phyloP scores from a whole-genome alignment of 2,888 invertebrate species.

The Hirtodrosophila duncani region DNA sequence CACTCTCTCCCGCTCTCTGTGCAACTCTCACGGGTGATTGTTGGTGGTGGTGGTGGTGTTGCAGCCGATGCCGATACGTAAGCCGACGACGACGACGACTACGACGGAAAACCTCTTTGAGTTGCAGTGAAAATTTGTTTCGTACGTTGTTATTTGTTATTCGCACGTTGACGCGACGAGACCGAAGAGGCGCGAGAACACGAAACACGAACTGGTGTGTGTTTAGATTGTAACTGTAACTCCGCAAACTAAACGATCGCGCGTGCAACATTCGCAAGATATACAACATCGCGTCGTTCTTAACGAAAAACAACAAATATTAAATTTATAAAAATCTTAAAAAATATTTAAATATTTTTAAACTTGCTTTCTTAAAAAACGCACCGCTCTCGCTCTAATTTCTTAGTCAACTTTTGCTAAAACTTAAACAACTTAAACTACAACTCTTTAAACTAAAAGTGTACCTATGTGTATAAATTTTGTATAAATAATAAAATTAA shows the following conservation, averaged over 20 bases:
- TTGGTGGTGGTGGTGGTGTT: conserved; percentile 26
- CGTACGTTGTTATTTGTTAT: conserved; percentile 76
- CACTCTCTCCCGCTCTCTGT: conserved; percentile 13
- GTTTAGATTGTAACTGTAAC: too few relatives aligned
- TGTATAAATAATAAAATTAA: conserved; percentile 1
- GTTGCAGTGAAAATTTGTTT: conserved; percentile 72
- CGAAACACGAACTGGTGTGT: conserved; percentile 7
- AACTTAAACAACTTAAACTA: conserved; percentile 38
- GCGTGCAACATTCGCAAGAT: conserved; percentile 9
- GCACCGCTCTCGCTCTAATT: conserved; percentile 12
- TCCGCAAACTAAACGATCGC: conserved; percentile 4
- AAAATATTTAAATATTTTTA: conserved; percentile 6
- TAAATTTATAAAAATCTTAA: background rate
- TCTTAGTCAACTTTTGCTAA: conserved; percentile 6
- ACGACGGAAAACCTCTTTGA: conserved; percentile 67
- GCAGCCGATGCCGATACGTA: conserved; percentile 51
- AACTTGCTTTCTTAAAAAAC: conserved; percentile 13
- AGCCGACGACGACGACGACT: conserved; percentile 36
- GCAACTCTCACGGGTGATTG: conserved; percentile 14
- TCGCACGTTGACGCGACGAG: conserved; percentile 76
- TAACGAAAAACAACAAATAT: background rate
- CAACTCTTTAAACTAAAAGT: too few relatives aligned
- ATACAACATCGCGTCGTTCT: too few relatives aligned
- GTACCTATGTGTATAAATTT: too few relatives aligned
- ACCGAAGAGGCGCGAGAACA: conserved; percentile 59